These are phyloP conservation scores for Nemoura dubitans DNA, from an alignment of 2,888 invertebrate genomes.

Conservation along the genomic window DNA sequence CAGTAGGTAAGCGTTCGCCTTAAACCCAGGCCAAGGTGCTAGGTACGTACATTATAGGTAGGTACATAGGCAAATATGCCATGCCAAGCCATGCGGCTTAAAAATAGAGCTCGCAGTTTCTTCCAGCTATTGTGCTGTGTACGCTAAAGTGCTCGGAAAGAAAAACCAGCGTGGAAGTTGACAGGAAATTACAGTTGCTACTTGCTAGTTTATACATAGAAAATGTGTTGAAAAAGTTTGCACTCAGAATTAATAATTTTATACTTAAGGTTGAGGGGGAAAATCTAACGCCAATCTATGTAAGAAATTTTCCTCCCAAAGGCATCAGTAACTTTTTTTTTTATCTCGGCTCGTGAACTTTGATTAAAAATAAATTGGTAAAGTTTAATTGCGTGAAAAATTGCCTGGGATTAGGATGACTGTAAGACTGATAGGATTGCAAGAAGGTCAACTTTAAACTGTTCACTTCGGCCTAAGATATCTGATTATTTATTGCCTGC, in stretches of 20 bases:
- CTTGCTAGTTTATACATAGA: constrained; percentile 29
- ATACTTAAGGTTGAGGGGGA: neutral
- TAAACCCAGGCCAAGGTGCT: neutral
- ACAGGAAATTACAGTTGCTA: constrained; percentile 40
- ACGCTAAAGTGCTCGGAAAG: constrained; percentile 30
- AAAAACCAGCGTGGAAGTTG: constrained; percentile 24
- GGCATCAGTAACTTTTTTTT: constrained; percentile 36
- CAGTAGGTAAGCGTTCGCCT: neutral
- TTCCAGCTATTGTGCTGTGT: constrained; percentile 22
- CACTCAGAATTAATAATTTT: constrained; percentile 30
- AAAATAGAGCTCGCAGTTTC: neutral
- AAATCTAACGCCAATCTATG: constrained; percentile 14
- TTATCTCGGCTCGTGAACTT: constrained; percentile 27
- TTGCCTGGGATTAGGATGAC: constrained; percentile 25
- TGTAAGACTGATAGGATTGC: constrained; percentile 9
- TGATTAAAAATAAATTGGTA: constrained; percentile 41
- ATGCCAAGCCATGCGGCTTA: neutral
- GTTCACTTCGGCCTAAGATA: neutral
- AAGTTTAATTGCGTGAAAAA: constrained; percentile 40
- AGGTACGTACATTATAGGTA: neutral
- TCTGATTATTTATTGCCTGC: neutral
- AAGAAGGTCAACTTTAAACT: constrained; percentile 33
- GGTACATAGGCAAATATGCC: neutral
- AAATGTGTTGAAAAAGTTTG: constrained; percentile 29
- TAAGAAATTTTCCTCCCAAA: constrained; percentile 32